phyloP scores from a whole-genome alignment of 1,140 invertebrate genomes.

The Frieseomelitta varia region DNA sequence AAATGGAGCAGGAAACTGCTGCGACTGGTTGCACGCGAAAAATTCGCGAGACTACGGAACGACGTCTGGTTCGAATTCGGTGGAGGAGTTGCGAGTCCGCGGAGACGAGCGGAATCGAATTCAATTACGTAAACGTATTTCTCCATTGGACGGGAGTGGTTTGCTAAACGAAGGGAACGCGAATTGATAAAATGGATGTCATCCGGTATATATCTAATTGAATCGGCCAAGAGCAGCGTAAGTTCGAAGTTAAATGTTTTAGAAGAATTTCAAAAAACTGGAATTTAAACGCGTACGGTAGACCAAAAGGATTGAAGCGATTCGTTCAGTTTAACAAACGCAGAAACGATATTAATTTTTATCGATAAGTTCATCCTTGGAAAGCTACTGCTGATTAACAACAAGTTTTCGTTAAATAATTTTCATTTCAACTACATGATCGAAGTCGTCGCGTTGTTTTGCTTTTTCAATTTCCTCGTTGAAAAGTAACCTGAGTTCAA shows the following conservation, averaged over 20 bases:
- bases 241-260: background rate
- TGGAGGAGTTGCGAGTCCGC: constrained; percentile 34
- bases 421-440: too few relatives aligned
- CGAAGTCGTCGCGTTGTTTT: too few relatives aligned
- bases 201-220: background rate
- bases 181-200: background rate
- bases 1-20: constrained; percentile 69
- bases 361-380: too few relatives aligned
- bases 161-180: background rate
- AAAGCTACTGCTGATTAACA: too few relatives aligned
- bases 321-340: too few relatives aligned
- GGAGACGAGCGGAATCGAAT: constrained; percentile 40
- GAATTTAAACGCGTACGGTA: too few relatives aligned
- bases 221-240: background rate
- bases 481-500: too few relatives aligned
- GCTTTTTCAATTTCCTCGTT: too few relatives aligned
- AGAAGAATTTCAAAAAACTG: too few relatives aligned
- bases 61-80: constrained; percentile 49
- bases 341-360: too few relatives aligned
- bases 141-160: background rate
- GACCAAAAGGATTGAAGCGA: too few relatives aligned
- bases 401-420: too few relatives aligned
- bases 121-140: constrained; percentile 43
- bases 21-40: constrained; percentile 58
- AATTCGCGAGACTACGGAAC: constrained; percentile 43